Conservation (phyloP, 2,797 vertebrate genomes). For the Chelon auratus region DNA sequence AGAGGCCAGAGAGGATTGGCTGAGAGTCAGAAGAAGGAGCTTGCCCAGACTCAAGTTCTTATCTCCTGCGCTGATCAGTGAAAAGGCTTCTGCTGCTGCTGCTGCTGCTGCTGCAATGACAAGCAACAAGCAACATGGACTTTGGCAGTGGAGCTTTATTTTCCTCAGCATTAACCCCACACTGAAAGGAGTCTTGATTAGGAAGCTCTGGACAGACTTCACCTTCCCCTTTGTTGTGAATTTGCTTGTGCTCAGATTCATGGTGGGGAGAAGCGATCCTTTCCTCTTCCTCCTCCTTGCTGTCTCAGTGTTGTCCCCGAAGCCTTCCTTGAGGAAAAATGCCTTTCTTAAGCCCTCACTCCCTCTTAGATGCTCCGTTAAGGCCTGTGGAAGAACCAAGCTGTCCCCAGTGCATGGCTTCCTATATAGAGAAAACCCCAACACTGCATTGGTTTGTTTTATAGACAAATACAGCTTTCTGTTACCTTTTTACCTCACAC, state of each 20-base stretch:
- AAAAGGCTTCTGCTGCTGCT: conserved; percentile 72
- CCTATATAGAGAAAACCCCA: conserved; percentile 50
- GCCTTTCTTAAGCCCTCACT: conserved; percentile 63
- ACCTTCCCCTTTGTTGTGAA: conserved; percentile 53
- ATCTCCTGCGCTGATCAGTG: conserved; percentile 99
- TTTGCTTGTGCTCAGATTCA: conserved; percentile 66
- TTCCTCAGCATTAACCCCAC: conserved; percentile 88
- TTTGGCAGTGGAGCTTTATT: conserved; percentile 85
- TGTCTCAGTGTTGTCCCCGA: conserved; percentile 73
- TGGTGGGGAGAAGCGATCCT: conserved; percentile 45
- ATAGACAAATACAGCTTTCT: conserved; percentile 69
- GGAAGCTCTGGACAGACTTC: conserved; percentile 66
- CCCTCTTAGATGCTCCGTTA: conserved; percentile 71
- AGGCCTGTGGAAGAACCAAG: conserved; percentile 82
- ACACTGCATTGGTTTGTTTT: conserved; percentile 61
- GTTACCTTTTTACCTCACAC: conserved; percentile 78
- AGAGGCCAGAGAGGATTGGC: conserved; percentile 92
- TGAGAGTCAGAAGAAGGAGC: conserved; percentile 96
- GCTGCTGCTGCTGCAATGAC: conserved; percentile 33
- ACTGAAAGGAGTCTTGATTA: conserved; percentile 82
- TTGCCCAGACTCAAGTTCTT: conserved; percentile 94
- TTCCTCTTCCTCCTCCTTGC: conserved; percentile 34
- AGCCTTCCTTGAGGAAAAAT: conserved; percentile 73
- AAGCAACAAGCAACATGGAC: conserved; percentile 66
- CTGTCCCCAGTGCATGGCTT: conserved; percentile 85